Percentiles rank a stretch among this genome's conserved stretches.
Conservation (phyloP, 2,797 vertebrate species). For the Manis crassicaudata region DNA sequence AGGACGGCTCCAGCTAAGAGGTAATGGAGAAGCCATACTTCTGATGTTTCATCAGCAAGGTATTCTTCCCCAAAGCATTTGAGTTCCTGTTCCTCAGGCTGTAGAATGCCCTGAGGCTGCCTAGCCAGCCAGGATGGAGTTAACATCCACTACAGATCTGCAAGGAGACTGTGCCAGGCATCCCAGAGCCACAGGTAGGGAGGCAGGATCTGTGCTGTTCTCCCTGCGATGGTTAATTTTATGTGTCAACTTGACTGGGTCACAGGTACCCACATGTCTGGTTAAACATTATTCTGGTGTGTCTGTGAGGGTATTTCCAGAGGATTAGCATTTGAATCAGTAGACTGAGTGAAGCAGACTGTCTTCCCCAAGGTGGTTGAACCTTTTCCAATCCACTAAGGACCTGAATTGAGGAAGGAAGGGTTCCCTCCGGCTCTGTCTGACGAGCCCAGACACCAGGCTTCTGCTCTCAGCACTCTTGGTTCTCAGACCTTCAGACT, state of each 20-base stretch:
- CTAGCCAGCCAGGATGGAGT: background rate
- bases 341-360: too few relatives aligned
- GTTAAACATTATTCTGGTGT: background rate
- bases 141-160: background rate
- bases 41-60: background rate
- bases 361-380: background rate
- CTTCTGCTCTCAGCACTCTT: background rate
- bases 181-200: background rate
- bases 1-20: constrained; percentile 30
- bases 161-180: background rate
- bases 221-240: background rate
- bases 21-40: background rate
- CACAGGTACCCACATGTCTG: background rate
- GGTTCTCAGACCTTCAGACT: background rate
- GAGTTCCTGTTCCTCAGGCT: background rate
- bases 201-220: background rate
- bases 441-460: background rate
- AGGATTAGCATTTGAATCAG: background rate
- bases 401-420: background rate
- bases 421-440: background rate
- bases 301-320: background rate
- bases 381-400: background rate
- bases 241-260: background rate
- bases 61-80: background rate
- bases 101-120: background rate